Base-by-base conservation (phyloP, 2,113 vertebrate genomes). In the Oxyura jamaicensis region DNA sequence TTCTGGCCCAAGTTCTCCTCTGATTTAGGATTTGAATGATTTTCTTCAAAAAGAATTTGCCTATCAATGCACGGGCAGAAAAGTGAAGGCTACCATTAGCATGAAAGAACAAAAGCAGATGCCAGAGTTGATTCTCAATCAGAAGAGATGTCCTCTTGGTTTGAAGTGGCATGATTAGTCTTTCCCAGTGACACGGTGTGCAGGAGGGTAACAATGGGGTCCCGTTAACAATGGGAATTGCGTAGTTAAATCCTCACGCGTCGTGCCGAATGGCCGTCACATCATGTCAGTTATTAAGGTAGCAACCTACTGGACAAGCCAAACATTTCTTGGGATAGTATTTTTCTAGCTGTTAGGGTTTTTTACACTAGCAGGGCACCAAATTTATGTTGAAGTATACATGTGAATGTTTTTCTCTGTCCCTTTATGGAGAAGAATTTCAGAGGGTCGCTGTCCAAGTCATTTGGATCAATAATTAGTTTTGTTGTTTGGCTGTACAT, bases 1-100 rank as follows among this genome's bases (percentile, higher is more conserved):
- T 81, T 91, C 56, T 72, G 83, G 73, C 52, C 52, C 31, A 52
- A 56, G 53, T 86, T 97, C 75, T 92, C 8, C 52, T 85, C 67
- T 72, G 46, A 65, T 80, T 67, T 33, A 35, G 35, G 42, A 52
- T 29, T 63, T 71, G 42, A 74, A 59, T 59, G 0, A 35, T 90
- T 91, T 93, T 75, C 90, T 92, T 86, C 26, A 42, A n/a, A 86
- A 96, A 74, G 25, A 87, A 68, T 86, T 94, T 95, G 84, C 52
- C 82, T 82, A 1, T 87, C 72, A 65, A 88, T 73, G 58, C 53
- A 18, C 9, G 10, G 3, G 0, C 65, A 56, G 4, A 85, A 94
- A 78, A 84, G n/a, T 3, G 23, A 16, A 91, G 56, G 42, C 74
- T 93, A 65, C 58, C 35, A 44, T 92, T 94, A 76, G 66, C 46